Evolutionary conservation across 2,797 vertebrate genomes (phyloP), one percentile per base, ranked within the genome.

Genomic region (Cuniculus paca): DNA sequence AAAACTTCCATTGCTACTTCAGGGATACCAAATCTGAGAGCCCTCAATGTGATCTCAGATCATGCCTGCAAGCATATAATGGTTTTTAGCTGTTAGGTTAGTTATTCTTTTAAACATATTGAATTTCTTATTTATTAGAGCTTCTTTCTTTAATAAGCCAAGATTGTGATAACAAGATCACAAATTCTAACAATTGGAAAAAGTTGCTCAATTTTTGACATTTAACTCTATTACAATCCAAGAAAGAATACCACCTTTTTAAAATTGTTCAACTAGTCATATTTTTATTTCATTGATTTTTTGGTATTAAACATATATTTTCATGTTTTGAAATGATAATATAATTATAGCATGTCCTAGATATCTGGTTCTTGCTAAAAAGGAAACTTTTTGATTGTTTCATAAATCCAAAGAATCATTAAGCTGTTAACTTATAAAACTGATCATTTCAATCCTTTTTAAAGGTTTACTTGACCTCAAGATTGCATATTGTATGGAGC

Each of bases 401-500:
- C 39, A 2, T 60, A 80, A 96, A 91, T 56, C 31, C 22, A 95
- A 94, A 19, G 50, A 96, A 91, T 90, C 50, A 88, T 75, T 82
- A 94, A 92, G 16, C 17, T 93, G 8, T 65, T 68, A 87, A 74
- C 34, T 54, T 93, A 75, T 5, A 96, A 80, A 9, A 81, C 0
- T 86, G 61, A 77, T 7, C 82, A 17, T 85, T 89, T 95, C 79
- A 90, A 68, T 60, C 50, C 42, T 94, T 70, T 74, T 72, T 42
- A n/a, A 81, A 84, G 50, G 4, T 93, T 56, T 77, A 6, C 60
- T 92, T 97, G 36, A 68, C 34, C n/a, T 91, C 56, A 54, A n/a
- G 13, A 7, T 75, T 81, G 31, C 78, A 60, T 26, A 39, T 20
- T 89, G 1, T 54, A 61, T 52, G 2, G 36, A 79, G 20, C 39